Evolutionary conservation across 1,140 invertebrate genomes (phyloP).

Genomic region (Aphelenchoides fujianensis): DNA sequence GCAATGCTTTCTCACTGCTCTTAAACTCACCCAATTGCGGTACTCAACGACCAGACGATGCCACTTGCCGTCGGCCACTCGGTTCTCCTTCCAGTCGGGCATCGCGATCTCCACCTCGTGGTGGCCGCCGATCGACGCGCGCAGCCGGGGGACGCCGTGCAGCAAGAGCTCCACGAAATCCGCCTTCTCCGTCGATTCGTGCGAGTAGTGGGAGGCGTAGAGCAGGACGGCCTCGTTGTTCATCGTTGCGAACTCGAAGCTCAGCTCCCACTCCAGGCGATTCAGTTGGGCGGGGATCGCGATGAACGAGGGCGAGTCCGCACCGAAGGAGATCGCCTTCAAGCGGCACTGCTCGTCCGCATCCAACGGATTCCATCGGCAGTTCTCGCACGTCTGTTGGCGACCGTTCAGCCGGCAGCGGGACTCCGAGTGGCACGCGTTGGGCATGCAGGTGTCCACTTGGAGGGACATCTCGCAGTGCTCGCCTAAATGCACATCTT

Average conservation of each 20-base stretch:
- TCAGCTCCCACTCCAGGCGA: constrained; percentile 56
- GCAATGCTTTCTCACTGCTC: neutral
- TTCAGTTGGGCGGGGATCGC: constrained; percentile 40
- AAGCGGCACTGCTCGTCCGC: constrained; percentile 51
- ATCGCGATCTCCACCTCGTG: constrained; percentile 71
- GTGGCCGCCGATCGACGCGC: constrained; percentile 79
- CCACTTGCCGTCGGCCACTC: constrained; percentile 86
- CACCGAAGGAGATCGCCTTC: constrained; percentile 52
- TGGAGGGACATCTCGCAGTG: constrained; percentile 78
- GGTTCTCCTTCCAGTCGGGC: constrained; percentile 68
- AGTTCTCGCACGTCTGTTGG: constrained; percentile 42
- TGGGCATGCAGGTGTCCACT: constrained; percentile 69
- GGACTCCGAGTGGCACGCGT: constrained; percentile 62
- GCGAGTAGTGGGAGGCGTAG: neutral
- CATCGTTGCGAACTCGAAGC: constrained; percentile 61
- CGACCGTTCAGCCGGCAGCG: constrained; percentile 48
- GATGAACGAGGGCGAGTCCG: constrained; percentile 43
- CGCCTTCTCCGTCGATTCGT: constrained; percentile 4
- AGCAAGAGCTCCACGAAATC: constrained; percentile 87
- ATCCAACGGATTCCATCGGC: constrained; percentile 44
- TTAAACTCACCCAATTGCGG: constrained; percentile 73
- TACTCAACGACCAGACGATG: constrained; percentile 84
- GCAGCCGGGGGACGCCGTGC: constrained; percentile 75
- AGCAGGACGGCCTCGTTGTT: constrained; percentile 1
- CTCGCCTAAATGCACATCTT: too few relatives aligned